A percentile compares a stretch with the other conserved stretches of the same genome.
These are phyloP conservation scores for Molorchus minor DNA, from an alignment of 2,888 invertebrate species.

Conservation along the genomic window DNA sequence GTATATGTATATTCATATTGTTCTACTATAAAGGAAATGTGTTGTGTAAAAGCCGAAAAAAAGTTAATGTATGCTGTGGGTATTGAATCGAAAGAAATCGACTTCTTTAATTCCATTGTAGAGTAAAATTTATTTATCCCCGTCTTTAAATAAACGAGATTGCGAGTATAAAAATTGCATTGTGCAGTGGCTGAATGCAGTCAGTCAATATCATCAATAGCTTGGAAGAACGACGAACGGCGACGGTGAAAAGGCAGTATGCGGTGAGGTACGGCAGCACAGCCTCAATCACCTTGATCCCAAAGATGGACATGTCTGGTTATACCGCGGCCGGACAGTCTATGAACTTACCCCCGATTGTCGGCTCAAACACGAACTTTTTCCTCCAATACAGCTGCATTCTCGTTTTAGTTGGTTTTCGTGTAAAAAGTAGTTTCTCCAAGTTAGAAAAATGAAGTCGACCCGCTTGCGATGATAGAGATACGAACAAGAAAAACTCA, in stretches of 20 bases:
- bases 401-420: slow-evolving; percentile 57
- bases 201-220: slow-evolving; percentile 45
- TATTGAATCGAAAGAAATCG: slow-evolving; percentile 30
- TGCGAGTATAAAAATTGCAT: slow-evolving; percentile 48
- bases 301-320: slow-evolving; percentile 58
- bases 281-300: slow-evolving; percentile 55
- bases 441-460: slow-evolving; percentile 56
- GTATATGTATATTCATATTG: not conserved
- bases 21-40: slow-evolving; percentile 3
- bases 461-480: slow-evolving; percentile 35
- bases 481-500: slow-evolving; percentile 25
- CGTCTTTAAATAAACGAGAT: slow-evolving; percentile 49
- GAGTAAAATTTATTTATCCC: slow-evolving; percentile 49
- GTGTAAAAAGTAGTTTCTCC: slow-evolving; percentile 61
- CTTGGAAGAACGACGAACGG: slow-evolving; percentile 28
- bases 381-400: slow-evolving; percentile 59
- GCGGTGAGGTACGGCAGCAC: slow-evolving; percentile 29
- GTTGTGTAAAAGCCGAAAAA: slow-evolving; percentile 8
- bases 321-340: slow-evolving; percentile 50
- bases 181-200: slow-evolving; percentile 39
- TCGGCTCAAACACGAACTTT: slow-evolving; percentile 56
- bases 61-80: slow-evolving; percentile 18
- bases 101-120: slow-evolving; percentile 47
- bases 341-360: slow-evolving; percentile 57
- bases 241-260: slow-evolving; percentile 47